A percentile compares a stretch with the other conserved stretches of the same genome.
phyloP scores from a whole-genome alignment of 1,140 invertebrate species.

The Eulimnadia texana region DNA sequence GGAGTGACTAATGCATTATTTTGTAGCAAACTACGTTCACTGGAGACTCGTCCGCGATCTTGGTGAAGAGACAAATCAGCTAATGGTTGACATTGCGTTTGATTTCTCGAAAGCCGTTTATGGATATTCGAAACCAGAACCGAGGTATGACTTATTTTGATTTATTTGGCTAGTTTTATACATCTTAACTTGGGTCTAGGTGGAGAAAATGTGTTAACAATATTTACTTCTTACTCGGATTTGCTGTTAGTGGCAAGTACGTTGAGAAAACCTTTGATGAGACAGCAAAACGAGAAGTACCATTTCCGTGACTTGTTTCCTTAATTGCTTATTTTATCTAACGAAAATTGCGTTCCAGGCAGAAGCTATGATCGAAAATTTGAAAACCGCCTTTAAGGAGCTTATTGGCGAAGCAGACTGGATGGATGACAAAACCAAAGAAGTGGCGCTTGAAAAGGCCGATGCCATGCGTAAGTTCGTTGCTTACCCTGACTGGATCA shows the following conservation, averaged over 20 bases:
- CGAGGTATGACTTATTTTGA: conserved; percentile 25
- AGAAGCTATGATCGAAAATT: conserved; percentile 40
- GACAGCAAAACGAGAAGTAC: conserved; percentile 36
- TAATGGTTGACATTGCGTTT: conserved; percentile 31
- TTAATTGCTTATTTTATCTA: conserved; percentile 18
- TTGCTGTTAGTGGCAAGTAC: conserved; percentile 30
- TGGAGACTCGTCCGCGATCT: conserved; percentile 25
- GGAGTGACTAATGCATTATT: conserved; percentile 26
- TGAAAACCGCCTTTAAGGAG: conserved; percentile 39
- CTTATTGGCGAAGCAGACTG: conserved; percentile 38
- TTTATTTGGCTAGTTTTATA: background rate
- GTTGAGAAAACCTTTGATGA: conserved; percentile 32
- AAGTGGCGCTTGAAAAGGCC: conserved; percentile 40
- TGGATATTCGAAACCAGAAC: conserved; percentile 25
- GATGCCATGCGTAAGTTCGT: conserved; percentile 42
- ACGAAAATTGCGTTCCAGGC: conserved; percentile 27
- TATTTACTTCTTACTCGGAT: conserved; percentile 32
- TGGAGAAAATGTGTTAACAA: conserved; percentile 30
- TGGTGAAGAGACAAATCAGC: conserved; percentile 30
- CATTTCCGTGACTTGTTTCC: too few species aligned
- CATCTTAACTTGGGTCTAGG: background rate
- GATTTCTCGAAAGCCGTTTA: conserved; percentile 33
- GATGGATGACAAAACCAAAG: conserved; percentile 43
- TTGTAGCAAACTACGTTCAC: conserved; percentile 25
- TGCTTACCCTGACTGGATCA: conserved; percentile 47